phyloP scores from a whole-genome alignment of 1,140 invertebrate genomes.

The Brachionus rubens region DNA sequence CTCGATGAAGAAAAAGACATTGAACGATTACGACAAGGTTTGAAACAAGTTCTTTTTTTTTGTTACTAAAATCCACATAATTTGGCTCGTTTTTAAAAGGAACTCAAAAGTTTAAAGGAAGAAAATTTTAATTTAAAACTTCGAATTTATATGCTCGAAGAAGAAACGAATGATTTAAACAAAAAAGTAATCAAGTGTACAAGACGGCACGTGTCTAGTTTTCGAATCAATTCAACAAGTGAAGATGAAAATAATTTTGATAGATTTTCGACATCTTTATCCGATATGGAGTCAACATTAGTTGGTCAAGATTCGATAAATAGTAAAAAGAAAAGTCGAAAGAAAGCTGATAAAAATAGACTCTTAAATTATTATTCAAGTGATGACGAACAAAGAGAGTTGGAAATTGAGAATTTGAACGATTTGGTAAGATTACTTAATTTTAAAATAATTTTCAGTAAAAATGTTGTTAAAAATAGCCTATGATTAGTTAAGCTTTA shows the following conservation, averaged over 20 bases:
- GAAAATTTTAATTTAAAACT: constrained; percentile 88
- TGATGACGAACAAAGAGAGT: neutral
- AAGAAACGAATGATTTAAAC: constrained; percentile 67
- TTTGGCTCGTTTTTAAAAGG: constrained; percentile 59
- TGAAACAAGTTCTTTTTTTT: neutral
- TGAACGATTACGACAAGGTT: constrained; percentile 20
- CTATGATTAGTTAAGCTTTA: too few relatives aligned
- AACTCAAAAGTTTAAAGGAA: constrained; percentile 74
- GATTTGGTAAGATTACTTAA: constrained; percentile 1
- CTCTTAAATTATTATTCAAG: neutral
- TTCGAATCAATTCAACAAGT: neutral
- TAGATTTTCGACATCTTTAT: constrained; percentile 16
- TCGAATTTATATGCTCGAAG: constrained; percentile 83
- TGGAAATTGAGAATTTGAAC: neutral
- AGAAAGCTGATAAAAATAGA: neutral
- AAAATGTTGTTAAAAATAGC: too few relatives aligned
- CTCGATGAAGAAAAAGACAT: constrained; percentile 2
- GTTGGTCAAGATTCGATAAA: neutral
- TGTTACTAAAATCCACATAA: neutral
- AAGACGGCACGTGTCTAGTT: neutral
- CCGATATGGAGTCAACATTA: constrained; percentile 2
- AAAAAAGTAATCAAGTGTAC: neutral
- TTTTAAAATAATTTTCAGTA: neutral
- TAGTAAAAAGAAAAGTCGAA: neutral
- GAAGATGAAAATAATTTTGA: neutral